Percentiles rank a stretch among this genome's conserved stretches.
phyloP scores from a whole-genome alignment of 2,797 vertebrate species.

The Cyclura pinguis region DNA sequence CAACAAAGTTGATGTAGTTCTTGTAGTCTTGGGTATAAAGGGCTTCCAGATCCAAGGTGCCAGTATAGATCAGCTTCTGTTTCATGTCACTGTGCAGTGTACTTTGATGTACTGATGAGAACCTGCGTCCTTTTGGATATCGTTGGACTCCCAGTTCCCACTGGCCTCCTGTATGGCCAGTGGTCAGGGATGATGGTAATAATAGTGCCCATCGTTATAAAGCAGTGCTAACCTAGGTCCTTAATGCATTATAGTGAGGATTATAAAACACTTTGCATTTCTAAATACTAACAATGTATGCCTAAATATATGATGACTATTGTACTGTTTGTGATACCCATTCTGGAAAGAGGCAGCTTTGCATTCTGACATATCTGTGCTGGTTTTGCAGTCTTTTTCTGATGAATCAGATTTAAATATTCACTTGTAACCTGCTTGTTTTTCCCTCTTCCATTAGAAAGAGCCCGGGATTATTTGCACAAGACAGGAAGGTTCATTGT shows the following conservation, averaged over 20 bases:
- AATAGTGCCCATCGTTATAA: too few relatives aligned
- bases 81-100: too few relatives aligned
- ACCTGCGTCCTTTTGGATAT: neutral
- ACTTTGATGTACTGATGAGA: neutral
- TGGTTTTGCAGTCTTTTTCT: neutral
- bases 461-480: conserved; percentile 95
- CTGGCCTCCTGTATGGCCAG: neutral
- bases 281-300: neutral
- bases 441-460: conserved; percentile 81
- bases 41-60: too few relatives aligned
- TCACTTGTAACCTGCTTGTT: neutral
- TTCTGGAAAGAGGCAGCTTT: neutral
- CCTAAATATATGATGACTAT: neutral
- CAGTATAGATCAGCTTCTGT: too few relatives aligned
- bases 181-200: neutral
- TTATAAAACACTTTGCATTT: neutral
- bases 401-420: neutral
- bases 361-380: neutral
- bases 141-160: neutral
- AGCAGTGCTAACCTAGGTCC: too few relatives aligned
- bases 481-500: conserved; percentile 96
- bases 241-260: neutral
- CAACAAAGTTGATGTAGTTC: too few relatives aligned
- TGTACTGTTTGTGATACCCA: neutral
- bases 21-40: too few relatives aligned